phyloP scores from a whole-genome alignment of 2,113 vertebrate species.

The Tachysurus vachellii region DNA sequence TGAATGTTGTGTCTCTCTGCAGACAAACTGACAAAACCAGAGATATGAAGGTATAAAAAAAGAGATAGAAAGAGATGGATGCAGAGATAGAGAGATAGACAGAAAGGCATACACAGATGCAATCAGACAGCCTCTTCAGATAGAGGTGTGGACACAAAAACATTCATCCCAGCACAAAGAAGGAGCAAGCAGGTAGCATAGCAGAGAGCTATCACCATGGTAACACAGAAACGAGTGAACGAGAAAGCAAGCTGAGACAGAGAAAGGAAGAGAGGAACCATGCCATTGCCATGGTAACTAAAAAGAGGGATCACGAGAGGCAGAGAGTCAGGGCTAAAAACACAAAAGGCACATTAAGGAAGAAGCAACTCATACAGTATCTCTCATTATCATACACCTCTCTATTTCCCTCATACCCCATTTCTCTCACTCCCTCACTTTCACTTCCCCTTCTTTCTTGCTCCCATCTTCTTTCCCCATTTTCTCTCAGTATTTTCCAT shows the following conservation, averaged over 20 bases:
- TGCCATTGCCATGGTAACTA: conserved; percentile 75
- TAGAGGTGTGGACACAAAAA: conserved; percentile 40
- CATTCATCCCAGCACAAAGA: conserved; percentile 61
- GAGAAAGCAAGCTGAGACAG: conserved; percentile 45
- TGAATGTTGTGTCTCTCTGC: conserved; percentile 34
- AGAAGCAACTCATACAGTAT: conserved; percentile 59
- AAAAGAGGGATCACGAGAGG: conserved; percentile 67
- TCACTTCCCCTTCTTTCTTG: conserved; percentile 10
- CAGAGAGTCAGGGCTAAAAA: conserved; percentile 53
- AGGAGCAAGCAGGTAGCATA: conserved; percentile 57
- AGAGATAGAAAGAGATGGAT: not conserved
- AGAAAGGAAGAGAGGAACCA: conserved; percentile 59
- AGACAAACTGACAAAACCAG: conserved; percentile 2
- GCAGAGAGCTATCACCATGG: conserved; percentile 68
- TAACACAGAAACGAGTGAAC: conserved; percentile 66
- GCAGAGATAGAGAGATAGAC: conserved; percentile 7
- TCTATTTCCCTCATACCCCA: not conserved
- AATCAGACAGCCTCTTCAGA: conserved; percentile 21
- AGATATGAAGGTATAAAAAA: conserved; percentile 52
- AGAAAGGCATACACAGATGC: conserved; percentile 1
- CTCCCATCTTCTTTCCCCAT: conserved; percentile 13
- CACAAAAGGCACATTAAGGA: conserved; percentile 67
- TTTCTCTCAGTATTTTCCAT: conserved; percentile 22
- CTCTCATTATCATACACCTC: conserved; percentile 47
- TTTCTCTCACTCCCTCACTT: conserved; percentile 41